Evolutionary conservation across 2,113 vertebrate genomes (phyloP).

Genomic region (Pandion haliaetus): DNA sequence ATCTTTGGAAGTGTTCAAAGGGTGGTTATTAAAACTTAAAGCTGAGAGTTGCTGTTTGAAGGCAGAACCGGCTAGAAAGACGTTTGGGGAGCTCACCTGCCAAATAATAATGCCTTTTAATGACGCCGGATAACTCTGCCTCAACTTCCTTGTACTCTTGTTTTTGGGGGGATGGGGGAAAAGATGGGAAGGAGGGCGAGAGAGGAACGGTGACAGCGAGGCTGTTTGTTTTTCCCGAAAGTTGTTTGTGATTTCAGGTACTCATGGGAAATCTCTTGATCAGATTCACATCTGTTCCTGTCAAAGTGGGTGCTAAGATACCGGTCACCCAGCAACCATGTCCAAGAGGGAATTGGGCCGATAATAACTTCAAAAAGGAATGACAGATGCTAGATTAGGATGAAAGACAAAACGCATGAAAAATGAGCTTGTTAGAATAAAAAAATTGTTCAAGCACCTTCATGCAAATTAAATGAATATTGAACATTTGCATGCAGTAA

Average conservation of each 20-base stretch:
- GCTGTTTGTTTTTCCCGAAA: constrained; percentile 99
- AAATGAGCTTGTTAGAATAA: constrained; percentile 97
- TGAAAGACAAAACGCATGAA: constrained; percentile 91
- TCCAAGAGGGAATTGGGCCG: constrained; percentile 98
- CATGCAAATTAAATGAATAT: constrained; percentile 95
- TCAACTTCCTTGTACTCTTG: constrained; percentile 55
- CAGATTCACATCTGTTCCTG: constrained; percentile 99
- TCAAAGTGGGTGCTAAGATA: constrained; percentile 99
- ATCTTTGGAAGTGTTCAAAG: constrained; percentile 20
- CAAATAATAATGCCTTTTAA: background rate
- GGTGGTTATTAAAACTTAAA: constrained; percentile 9
- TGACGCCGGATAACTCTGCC: constrained; percentile 6
- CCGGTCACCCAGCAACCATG: constrained; percentile 99
- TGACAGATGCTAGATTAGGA: constrained; percentile 99
- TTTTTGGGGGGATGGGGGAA: constrained; percentile 24
- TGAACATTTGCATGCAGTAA: constrained; percentile 80
- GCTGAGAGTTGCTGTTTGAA: background rate
- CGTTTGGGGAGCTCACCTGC: background rate
- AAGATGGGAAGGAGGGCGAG: constrained; percentile 43
- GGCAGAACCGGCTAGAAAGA: background rate
- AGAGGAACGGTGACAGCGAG: constrained; percentile 76
- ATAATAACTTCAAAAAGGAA: constrained; percentile 99
- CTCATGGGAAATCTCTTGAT: constrained; percentile 99
- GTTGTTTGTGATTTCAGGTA: constrained; percentile 99
- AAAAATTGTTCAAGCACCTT: constrained; percentile 97